Base-by-base conservation (phyloP, 2,113 vertebrate species). In the Xenopus borealis region DNA sequence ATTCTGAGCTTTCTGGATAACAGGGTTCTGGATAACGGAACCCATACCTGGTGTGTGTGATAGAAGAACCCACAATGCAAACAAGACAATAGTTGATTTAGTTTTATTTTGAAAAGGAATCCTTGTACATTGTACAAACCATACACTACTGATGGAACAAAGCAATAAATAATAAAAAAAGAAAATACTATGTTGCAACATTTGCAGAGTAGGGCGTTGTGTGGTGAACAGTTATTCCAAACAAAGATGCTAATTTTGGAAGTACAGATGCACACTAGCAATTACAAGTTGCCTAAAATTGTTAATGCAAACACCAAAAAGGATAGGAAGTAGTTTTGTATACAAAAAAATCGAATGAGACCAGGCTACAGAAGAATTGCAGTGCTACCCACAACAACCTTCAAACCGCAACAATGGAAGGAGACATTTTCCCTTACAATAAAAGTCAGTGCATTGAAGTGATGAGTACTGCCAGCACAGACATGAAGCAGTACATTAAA, bases 121-220 rank as follows among this genome's bases (percentile, higher is more conserved):
- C 90, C 90, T 93, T 93, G 91, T 93, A 93, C 92, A 93, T 92
- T 92, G 91, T 97, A 96, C 95, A 98, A 98, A 94, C 92, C 92
- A 95, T 94, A 55, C 94, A 88, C 94, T 97, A 97, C 93, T 82
- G 91, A 96, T 95, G 92, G 93, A 98, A 98, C 98, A 98, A 98
- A 98, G 97, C 96, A 95, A 91, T 95, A 23, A 23, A 20, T 61
- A 23, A 61, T 93, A 86, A 89, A 89, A 93, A 94, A 94, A 89
- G 94, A 92, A 40, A 85, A 86, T 23, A 12, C 58, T 61, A 61
- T 2, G 18, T 61, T 61, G 19, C 7, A 61, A 58, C 3, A 20
- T 27, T 12, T 61, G 18, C 58, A 23, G 58, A 18, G 19, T 14
- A 7, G 20, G n/a, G 18, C 3, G 23, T 27, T 27, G 23, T 27